Evolutionary conservation across 1,140 invertebrate species (phyloP).

Genomic region (Tachypleus tridentatus): DNA sequence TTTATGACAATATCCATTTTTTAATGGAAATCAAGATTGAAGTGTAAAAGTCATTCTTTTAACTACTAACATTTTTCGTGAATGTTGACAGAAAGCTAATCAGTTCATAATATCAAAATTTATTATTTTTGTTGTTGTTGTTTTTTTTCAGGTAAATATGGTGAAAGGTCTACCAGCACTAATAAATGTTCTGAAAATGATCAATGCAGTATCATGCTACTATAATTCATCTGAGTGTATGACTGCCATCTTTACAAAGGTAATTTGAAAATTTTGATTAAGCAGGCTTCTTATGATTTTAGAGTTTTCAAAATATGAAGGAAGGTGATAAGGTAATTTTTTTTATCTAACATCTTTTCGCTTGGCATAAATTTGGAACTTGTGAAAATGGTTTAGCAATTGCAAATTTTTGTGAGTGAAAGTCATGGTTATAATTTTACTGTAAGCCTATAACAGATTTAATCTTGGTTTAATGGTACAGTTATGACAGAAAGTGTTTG

Average conservation of each 20-base stretch:
- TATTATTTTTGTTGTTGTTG: slow-evolving; percentile 11
- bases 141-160: slow-evolving; percentile 48
- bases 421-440: too few species aligned
- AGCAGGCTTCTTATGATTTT: slow-evolving; percentile 26
- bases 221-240: slow-evolving; percentile 93
- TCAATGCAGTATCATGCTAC: slow-evolving; percentile 85
- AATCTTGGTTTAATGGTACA: too few species aligned
- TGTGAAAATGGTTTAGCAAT: too few species aligned
- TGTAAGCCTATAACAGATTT: too few species aligned
- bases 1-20: too few species aligned
- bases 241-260: slow-evolving; percentile 87
- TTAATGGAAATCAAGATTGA: too few species aligned
- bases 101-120: slow-evolving; percentile 33
- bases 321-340: too few species aligned
- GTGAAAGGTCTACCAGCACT: slow-evolving; percentile 53
- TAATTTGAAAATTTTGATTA: slow-evolving; percentile 31
- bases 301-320: too few species aligned
- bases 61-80: slow-evolving; percentile 36
- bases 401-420: too few species aligned
- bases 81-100: slow-evolving; percentile 65
- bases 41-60: slow-evolving; percentile 11
- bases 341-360: too few species aligned
- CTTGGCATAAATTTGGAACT: too few species aligned
- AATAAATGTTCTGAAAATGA: slow-evolving; percentile 71
- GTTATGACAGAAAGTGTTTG: too few species aligned